Percentiles rank a stretch among this genome's conserved stretches.
These are phyloP conservation scores for Cyclopterus lumpus DNA, from an alignment of 2,797 vertebrate genomes.

Conservation along the genomic window DNA sequence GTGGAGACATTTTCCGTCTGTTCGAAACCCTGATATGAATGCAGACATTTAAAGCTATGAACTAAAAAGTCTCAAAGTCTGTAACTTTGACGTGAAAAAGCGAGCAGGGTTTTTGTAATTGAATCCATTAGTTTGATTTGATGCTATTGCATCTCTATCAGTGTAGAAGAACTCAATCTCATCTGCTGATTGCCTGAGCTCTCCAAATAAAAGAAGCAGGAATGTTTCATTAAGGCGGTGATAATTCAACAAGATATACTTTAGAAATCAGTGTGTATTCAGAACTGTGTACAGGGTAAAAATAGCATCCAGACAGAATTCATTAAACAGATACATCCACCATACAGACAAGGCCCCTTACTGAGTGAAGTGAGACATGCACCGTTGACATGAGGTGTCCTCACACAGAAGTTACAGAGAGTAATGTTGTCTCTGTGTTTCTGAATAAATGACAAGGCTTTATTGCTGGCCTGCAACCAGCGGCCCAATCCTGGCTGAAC, in stretches of 20 bases:
- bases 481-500: constrained; percentile 33
- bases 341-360: constrained; percentile 50
- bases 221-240: constrained; percentile 77
- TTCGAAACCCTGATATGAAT: constrained; percentile 31
- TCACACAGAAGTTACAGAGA: neutral
- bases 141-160: constrained; percentile 75
- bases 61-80: constrained; percentile 25
- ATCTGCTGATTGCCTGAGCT: constrained; percentile 78
- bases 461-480: constrained; percentile 33
- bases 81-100: constrained; percentile 65
- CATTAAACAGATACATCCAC: constrained; percentile 53
- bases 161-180: constrained; percentile 75
- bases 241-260: constrained; percentile 80
- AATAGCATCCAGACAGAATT: constrained; percentile 63
- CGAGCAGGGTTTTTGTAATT: constrained; percentile 65
- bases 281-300: constrained; percentile 65
- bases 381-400: constrained; percentile 14
- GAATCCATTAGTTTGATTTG: constrained; percentile 78
- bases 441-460: constrained; percentile 24
- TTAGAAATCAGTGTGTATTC: constrained; percentile 77
- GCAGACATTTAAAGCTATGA: too few relatives aligned
- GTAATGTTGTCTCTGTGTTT: constrained; percentile 27
- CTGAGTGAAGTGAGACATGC: constrained; percentile 26
- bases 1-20: constrained; percentile 6
- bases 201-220: constrained; percentile 75